Evolutionary conservation across 2,797 vertebrate species (phyloP).

Genomic region (Enteromius trimaculatus): DNA sequence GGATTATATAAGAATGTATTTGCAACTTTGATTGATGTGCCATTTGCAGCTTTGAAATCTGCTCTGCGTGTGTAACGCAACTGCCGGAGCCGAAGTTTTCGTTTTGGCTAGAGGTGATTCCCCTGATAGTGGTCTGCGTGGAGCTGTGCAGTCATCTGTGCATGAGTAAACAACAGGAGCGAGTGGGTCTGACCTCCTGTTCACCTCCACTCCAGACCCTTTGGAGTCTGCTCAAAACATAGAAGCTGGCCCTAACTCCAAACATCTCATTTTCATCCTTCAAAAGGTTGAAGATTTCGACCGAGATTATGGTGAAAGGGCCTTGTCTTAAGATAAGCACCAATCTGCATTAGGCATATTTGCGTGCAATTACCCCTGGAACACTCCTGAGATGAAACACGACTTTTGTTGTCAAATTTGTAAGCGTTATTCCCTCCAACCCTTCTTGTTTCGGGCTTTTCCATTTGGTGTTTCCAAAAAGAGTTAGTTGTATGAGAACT

Average conservation of each 20-base stretch:
- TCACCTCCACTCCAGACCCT: conserved; percentile 52
- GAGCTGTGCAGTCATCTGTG: conserved; percentile 37
- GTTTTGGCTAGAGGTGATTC: conserved; percentile 20
- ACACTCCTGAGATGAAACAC: conserved; percentile 55
- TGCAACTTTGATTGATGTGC: conserved; percentile 26
- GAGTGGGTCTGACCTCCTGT: conserved; percentile 50
- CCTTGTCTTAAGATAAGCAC: conserved; percentile 57
- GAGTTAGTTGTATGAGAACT: neutral
- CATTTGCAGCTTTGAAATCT: conserved; percentile 7
- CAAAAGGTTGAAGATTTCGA: conserved; percentile 57
- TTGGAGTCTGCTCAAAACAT: conserved; percentile 44
- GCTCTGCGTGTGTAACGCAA: neutral
- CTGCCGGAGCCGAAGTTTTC: neutral
- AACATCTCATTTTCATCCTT: conserved; percentile 58
- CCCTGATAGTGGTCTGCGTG: conserved; percentile 30
- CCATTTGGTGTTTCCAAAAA: conserved; percentile 22
- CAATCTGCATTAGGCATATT: conserved; percentile 51
- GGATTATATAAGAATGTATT: conserved; percentile 35
- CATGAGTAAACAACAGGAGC: conserved; percentile 48
- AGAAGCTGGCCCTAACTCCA: conserved; percentile 48
- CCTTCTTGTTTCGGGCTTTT: neutral
- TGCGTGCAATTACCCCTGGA: conserved; percentile 49
- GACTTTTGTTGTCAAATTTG: conserved; percentile 42
- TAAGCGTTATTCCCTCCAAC: neutral
- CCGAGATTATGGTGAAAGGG: conserved; percentile 54